phyloP scores from a whole-genome alignment of 1,140 invertebrate species.

The Dolichoris vasculosae region DNA sequence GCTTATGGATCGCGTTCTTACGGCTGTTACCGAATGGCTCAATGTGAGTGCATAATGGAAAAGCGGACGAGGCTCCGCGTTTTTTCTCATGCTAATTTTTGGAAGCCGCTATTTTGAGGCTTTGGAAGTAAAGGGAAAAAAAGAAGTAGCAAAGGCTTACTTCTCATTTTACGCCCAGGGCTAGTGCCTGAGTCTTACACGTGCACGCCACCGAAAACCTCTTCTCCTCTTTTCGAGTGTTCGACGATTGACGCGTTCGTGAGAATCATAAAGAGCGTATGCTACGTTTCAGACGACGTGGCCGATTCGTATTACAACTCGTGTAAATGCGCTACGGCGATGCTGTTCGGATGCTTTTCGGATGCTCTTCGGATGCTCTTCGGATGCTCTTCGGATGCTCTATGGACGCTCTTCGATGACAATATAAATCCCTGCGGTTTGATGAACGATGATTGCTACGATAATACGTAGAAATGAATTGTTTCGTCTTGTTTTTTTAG shows the following conservation, averaged over 20 bases:
- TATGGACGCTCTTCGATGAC: not conserved
- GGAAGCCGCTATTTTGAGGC: not conserved
- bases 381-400: not conserved
- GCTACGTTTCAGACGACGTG: not conserved
- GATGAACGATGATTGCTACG: slow-evolving; percentile 33
- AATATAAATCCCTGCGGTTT: not conserved
- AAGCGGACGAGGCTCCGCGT: not conserved
- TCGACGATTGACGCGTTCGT: slow-evolving; percentile 41
- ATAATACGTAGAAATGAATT: slow-evolving; percentile 36
- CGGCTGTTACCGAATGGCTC: not conserved
- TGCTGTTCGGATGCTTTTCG: not conserved
- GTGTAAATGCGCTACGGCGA: not conserved
- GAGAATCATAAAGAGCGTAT: slow-evolving; percentile 16
- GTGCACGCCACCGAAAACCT: not conserved
- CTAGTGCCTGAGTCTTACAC: not conserved
- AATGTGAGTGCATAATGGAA: not conserved
- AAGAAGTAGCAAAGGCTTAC: not conserved
- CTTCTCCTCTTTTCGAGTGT: not conserved
- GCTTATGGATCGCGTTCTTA: slow-evolving; percentile 12
- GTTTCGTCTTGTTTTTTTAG: not conserved
- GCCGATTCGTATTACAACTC: slow-evolving; percentile 13
- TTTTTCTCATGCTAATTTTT: slow-evolving; percentile 49
- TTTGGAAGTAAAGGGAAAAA: not conserved
- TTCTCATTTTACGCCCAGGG: slow-evolving; percentile 17
- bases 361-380: not conserved